Evolutionary conservation across 1,140 invertebrate species (phyloP).

Genomic region (Dolichoris vasculosae): DNA sequence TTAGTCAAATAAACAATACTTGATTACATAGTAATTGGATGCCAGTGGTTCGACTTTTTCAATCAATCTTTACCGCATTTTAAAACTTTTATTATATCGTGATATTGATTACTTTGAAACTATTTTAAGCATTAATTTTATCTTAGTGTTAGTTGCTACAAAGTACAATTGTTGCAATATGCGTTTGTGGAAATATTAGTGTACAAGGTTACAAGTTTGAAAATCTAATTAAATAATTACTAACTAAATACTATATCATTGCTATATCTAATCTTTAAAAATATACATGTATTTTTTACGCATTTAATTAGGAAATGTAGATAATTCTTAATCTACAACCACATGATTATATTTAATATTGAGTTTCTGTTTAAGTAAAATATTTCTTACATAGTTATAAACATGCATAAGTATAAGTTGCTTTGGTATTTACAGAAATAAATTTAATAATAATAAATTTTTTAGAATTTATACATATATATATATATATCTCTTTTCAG

Average conservation of each 20-base stretch:
- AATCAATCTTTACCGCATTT: slow-evolving; percentile 11
- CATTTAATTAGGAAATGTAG: too few relatives aligned
- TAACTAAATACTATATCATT: background rate
- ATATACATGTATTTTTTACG: background rate
- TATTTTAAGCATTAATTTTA: background rate
- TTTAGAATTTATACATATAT: too few relatives aligned
- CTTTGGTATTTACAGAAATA: background rate
- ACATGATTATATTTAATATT: too few relatives aligned
- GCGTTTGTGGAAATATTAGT: background rate
- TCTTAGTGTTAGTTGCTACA: background rate
- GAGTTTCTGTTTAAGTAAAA: background rate
- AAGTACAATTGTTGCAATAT: background rate
- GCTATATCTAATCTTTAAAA: background rate
- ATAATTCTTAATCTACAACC: too few relatives aligned
- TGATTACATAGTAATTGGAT: background rate
- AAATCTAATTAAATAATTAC: background rate
- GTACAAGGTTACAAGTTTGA: slow-evolving; percentile 3
- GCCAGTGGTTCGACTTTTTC: background rate
- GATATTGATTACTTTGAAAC: background rate
- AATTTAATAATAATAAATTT: background rate
- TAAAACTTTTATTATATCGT: background rate
- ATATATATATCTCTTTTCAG: too few relatives aligned
- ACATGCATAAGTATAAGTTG: background rate
- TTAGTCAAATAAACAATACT: too few relatives aligned
- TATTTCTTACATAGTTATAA: background rate